These are phyloP conservation scores for Drosophila suboccidentalis DNA, from an alignment of 2,888 invertebrate genomes.

Conservation along the genomic window DNA sequence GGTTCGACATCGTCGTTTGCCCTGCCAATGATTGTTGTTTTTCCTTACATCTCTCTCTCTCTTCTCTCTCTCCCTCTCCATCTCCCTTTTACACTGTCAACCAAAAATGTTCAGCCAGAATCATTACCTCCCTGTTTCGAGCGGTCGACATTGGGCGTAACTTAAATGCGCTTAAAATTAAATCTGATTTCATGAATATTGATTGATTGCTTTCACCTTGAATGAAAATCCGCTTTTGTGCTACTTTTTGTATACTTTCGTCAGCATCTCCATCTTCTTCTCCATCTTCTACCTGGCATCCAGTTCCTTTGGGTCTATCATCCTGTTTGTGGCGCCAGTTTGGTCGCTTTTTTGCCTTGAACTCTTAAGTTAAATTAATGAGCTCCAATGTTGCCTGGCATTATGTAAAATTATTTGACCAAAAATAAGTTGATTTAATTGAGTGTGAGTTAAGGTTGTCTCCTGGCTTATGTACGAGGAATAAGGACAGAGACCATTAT, in stretches of 20 bases:
- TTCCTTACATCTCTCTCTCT: slow-evolving; percentile 29
- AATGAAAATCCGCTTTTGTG: slow-evolving; percentile 81
- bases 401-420: slow-evolving; percentile 80
- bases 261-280: slow-evolving; percentile 11
- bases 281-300: slow-evolving; percentile 56
- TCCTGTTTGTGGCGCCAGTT: slow-evolving; percentile 30
- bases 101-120: slow-evolving; percentile 54
- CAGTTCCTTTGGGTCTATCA: slow-evolving; percentile 34
- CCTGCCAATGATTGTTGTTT: slow-evolving; percentile 62
- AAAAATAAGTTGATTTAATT: slow-evolving; percentile 79
- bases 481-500: slow-evolving; percentile 15
- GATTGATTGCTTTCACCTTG: slow-evolving; percentile 82
- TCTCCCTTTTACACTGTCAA: slow-evolving; percentile 41
- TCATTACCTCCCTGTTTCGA: slow-evolving; percentile 36
- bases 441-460: slow-evolving; percentile 62
- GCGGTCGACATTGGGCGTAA: slow-evolving; percentile 47
- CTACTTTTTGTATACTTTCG: slow-evolving; percentile 61
- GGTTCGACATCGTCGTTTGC: slow-evolving; percentile 63
- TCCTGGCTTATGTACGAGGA: slow-evolving; percentile 38
- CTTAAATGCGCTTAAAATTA: slow-evolving; percentile 81
- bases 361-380: slow-evolving; percentile 79
- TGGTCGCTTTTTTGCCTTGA: slow-evolving; percentile 43
- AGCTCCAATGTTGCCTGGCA: slow-evolving; percentile 58
- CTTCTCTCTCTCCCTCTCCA: background rate
- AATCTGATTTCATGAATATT: slow-evolving; percentile 82